These are phyloP conservation scores for Perizoma affinitatum DNA, from an alignment of 2,888 invertebrate genomes.

Conservation along the genomic window DNA sequence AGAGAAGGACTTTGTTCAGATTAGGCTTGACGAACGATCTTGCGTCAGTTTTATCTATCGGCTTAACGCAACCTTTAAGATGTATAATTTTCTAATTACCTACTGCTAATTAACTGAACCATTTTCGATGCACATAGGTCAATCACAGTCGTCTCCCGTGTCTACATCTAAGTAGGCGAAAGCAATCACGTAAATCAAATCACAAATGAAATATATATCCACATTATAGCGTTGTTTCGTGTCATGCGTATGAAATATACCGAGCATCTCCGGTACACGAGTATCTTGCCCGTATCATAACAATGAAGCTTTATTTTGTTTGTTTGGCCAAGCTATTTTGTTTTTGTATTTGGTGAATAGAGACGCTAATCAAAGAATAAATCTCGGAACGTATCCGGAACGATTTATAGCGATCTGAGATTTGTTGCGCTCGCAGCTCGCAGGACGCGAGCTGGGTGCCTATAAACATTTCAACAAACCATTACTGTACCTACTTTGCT, in stretches of 20 bases:
- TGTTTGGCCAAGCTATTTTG: constrained; percentile 30
- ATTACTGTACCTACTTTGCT: constrained; percentile 62
- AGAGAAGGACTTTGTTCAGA: too few relatives aligned
- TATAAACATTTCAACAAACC: constrained; percentile 75
- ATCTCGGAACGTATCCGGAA: constrained; percentile 57
- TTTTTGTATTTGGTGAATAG: constrained; percentile 54
- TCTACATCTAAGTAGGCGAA: neutral
- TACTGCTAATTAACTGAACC: too few relatives aligned
- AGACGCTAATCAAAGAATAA: constrained; percentile 72
- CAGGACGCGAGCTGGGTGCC: constrained; percentile 48
- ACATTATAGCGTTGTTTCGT: constrained; percentile 23
- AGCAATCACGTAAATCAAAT: constrained; percentile 17
- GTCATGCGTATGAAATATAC: constrained; percentile 20
- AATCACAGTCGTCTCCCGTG: neutral
- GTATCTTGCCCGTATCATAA: constrained; percentile 17
- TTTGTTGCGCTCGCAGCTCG: constrained; percentile 60
- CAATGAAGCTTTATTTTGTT: constrained; percentile 24
- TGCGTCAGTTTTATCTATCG: too few relatives aligned
- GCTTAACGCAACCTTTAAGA: too few relatives aligned
- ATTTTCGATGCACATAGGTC: too few relatives aligned
- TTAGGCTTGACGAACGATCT: too few relatives aligned
- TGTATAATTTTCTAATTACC: too few relatives aligned
- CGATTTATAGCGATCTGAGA: constrained; percentile 71
- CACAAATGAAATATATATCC: constrained; percentile 25
- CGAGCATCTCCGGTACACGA: constrained; percentile 1